A percentile compares a stretch with the other conserved stretches of the same genome.
phyloP scores from a whole-genome alignment of 1,140 invertebrate genomes.

The Apis dorsata region DNA sequence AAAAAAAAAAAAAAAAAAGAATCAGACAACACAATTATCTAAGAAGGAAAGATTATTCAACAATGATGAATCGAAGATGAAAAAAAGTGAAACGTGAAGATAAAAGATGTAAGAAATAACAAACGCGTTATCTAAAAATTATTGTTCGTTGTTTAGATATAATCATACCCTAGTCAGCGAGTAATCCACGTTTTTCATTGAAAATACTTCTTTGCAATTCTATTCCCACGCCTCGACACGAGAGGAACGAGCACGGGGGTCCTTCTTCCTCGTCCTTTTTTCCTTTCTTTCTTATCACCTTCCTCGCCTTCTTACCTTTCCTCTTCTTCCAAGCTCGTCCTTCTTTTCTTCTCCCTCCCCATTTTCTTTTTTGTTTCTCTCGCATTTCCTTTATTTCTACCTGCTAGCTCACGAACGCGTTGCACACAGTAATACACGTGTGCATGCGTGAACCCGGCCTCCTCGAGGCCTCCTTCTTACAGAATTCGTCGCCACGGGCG shows the following conservation, averaged over 20 bases:
- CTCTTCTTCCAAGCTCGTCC: not conserved
- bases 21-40: no score
- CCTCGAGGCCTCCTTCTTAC: slow-evolving; percentile 17
- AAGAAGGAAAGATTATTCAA: no score
- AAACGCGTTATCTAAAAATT: not conserved
- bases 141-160: not conserved
- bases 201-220: not conserved
- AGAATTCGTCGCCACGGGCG: slow-evolving; percentile 45
- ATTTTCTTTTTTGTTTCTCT: not conserved
- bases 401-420: slow-evolving; percentile 7
- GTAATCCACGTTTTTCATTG: not conserved
- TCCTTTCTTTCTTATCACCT: slow-evolving; percentile 23
- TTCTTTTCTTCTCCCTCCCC: not conserved
- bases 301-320: slow-evolving; percentile 3
- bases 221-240: not conserved
- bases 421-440: not conserved
- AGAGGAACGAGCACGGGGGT: slow-evolving; percentile 31
- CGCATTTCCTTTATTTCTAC: slow-evolving; percentile 41
- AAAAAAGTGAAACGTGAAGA: no score
- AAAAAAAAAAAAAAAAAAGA: no score
- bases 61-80: no score
- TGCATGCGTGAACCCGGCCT: not conserved
- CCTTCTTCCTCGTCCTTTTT: slow-evolving; percentile 27
- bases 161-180: no score
- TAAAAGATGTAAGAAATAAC: not conserved